Base-by-base conservation (phyloP, 1,140 invertebrate genomes). In the Melanaphis sacchari region DNA sequence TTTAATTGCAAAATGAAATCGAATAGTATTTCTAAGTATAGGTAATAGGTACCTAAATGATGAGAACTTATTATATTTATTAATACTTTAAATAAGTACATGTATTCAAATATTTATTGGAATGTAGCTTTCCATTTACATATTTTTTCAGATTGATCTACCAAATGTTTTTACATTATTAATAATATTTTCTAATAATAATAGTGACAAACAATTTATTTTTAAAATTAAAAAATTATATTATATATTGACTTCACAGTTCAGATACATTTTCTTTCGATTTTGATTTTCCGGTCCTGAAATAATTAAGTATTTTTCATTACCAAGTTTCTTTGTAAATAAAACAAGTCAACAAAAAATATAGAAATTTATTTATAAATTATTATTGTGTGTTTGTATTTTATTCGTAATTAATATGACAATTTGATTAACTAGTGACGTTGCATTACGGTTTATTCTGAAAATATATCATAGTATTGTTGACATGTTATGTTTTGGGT, bases 71-170 rank as follows among this genome's bases (percentile, higher is more conserved):
- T n/a, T 76, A 88, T 88, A 54, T 88, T 18, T 46, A 87, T 89
- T 89, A 76, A 81, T 81, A 81, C 46, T 91, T 81, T 91, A 76
- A 76, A n/a, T 82, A 43, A 31, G n/a, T 91, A 92, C 76, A 54
- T 84, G 81, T 93, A 84, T 93, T 93, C 91, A 93, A 93, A 49
- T 52, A 84, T 93, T 93, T 24, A 38, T 54, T 93, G 91, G 91
- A 93, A 93, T 93, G 91, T 84, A 84, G 46, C n/a, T 93, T 93
- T 93, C 76, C 91, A 81, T 93, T 84, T 84, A 93, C 46, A 84
- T 85, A 41, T 93, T 93, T 90, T 90, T 66, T 90, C 38, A 41
- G 41, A 31, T 90, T 90, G 26, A 41, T 26, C 89, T 66, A 90
- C 89, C n/a, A 41, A 59, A n/a, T 41, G 7, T 59, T 90, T 90